Conservation (phyloP, 30 jellyfish, hydroid and myxozoan genomes). For the Turritopsis rubra region DNA sequence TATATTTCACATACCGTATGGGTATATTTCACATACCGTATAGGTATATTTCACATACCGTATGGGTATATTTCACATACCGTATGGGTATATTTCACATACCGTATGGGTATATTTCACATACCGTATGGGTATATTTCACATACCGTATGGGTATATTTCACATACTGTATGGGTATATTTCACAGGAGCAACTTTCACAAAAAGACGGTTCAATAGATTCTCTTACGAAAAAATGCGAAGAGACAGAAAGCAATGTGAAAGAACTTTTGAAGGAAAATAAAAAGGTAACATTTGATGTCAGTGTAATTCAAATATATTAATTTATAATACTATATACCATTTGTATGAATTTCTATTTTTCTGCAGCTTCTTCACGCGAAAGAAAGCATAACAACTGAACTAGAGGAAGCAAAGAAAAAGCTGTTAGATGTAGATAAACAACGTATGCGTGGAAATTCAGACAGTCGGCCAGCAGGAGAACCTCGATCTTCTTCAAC, state of each 20-base stretch:
- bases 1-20: too few species aligned
- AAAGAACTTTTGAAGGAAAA: constrained; percentile 20
- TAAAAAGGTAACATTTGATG: constrained; percentile 17
- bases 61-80: too few species aligned
- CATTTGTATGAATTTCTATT: neutral
- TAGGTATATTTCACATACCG: too few species aligned
- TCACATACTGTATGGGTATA: constrained; percentile 21
- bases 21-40: too few species aligned
- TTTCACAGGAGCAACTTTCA: constrained; percentile 22
- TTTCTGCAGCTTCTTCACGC: constrained; percentile 7
- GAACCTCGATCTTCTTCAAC: constrained; percentile 40
- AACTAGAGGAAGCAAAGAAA: neutral
- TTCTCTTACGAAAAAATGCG: neutral
- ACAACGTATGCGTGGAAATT: neutral
- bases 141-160: too few species aligned
- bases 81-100: too few species aligned
- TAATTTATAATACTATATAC: too few species aligned
- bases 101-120: too few species aligned
- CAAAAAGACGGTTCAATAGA: neutral
- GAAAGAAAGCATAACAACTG: neutral
- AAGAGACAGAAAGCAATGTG: constrained; percentile 27
- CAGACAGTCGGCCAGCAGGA: constrained; percentile 11
- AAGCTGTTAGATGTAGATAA: constrained; percentile 2
- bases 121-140: too few species aligned
- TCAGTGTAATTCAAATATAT: too few species aligned